These are phyloP conservation scores for Setophaga petechia DNA, from an alignment of 2,113 vertebrate genomes.

Conservation along the genomic window DNA sequence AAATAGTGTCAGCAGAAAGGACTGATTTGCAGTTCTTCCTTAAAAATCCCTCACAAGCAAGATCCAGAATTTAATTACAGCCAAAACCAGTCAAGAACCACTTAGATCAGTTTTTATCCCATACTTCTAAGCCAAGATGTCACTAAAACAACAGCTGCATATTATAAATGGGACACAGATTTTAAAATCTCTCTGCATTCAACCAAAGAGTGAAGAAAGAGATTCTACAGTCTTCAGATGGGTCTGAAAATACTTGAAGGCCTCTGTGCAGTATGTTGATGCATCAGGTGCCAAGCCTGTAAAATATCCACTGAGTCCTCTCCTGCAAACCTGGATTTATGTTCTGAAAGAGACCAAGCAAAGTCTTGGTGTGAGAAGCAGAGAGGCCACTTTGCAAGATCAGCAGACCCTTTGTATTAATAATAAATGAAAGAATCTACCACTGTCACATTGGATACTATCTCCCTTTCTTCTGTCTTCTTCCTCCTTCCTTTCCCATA, in stretches of 20 bases:
- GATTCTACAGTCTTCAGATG: background rate
- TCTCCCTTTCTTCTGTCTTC: background rate
- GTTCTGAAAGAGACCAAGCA: background rate
- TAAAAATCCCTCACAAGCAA: slow-evolving; percentile 1
- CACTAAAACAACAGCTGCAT: slow-evolving; percentile 11
- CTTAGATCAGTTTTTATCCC: slow-evolving; percentile 7
- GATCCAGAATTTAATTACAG: background rate
- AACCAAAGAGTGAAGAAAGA: background rate
- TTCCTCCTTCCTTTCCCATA: background rate
- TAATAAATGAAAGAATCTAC: background rate
- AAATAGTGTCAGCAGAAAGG: background rate
- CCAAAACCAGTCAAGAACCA: background rate
- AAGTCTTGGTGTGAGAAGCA: background rate
- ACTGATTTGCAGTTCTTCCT: background rate
- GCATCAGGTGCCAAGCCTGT: background rate
- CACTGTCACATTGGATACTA: background rate
- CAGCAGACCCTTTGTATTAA: background rate
- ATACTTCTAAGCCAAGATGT: background rate
- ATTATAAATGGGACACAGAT: background rate
- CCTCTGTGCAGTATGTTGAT: background rate
- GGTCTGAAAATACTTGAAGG: background rate
- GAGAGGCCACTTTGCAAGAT: background rate
- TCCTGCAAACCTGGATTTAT: background rate
- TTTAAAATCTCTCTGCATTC: background rate
- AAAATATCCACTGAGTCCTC: background rate